Percentiles rank a stretch among this genome's conserved stretches.
These are phyloP conservation scores for Riparia riparia DNA, from an alignment of 2,113 vertebrate genomes.

Conservation along the genomic window DNA sequence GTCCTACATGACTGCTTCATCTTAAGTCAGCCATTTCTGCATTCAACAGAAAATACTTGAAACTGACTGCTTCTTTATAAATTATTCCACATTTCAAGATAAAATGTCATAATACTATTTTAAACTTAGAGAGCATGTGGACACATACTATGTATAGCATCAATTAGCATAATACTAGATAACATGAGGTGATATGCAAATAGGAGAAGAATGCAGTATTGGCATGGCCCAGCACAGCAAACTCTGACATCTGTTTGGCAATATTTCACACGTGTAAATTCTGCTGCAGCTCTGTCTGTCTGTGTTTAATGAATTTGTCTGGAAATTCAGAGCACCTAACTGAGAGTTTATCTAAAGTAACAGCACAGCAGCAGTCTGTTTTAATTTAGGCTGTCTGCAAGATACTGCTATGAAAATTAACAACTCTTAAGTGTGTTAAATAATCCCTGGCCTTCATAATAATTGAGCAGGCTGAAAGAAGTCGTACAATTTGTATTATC, in stretches of 20 bases:
- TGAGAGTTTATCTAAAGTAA: constrained; percentile 63
- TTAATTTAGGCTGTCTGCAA: constrained; percentile 69
- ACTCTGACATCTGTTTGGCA: constrained; percentile 58
- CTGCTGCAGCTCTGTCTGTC: constrained; percentile 18
- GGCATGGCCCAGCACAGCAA: not conserved
- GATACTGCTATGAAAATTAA: constrained; percentile 69
- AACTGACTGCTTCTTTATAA: not conserved
- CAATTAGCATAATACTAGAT: constrained; percentile 25
- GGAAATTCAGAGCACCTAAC: constrained; percentile 57
- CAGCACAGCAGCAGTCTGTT: constrained; percentile 63
- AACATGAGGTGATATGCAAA: not conserved
- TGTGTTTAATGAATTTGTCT: constrained; percentile 58
- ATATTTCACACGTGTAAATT: constrained; percentile 25
- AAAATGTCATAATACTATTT: constrained; percentile 14
- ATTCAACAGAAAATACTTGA: not conserved
- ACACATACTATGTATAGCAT: not conserved
- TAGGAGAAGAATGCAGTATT: not conserved
- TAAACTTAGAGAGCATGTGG: not conserved
- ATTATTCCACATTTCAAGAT: not conserved
- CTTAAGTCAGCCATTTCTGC: not conserved
- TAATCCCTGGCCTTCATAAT: constrained; percentile 61
- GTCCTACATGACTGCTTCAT: not conserved
- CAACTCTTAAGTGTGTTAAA: constrained; percentile 72
- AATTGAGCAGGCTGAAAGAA: constrained; percentile 59
- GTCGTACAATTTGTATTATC: constrained; percentile 48